Evolutionary conservation across 2,888 invertebrate genomes (phyloP).

Genomic region (Podabrus alpinus): DNA sequence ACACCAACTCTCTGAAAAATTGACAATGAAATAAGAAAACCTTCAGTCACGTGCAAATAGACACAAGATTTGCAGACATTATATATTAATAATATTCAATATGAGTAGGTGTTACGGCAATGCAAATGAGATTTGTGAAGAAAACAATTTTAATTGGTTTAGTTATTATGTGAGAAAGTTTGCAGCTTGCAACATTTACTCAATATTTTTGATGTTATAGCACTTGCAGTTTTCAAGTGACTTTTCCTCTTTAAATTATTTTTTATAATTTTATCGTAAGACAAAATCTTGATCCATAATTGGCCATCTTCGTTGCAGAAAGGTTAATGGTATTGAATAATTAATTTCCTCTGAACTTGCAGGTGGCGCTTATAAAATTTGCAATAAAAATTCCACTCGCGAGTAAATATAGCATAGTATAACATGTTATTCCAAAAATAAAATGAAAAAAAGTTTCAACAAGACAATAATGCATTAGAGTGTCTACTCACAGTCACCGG

Average conservation of each 20-base stretch:
- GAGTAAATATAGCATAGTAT: background rate
- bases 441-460: background rate
- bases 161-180: slow-evolving; percentile 5
- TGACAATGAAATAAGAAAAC: background rate
- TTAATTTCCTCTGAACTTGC: background rate
- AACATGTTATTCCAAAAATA: background rate
- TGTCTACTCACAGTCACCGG: background rate
- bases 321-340: background rate
- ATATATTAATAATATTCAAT: background rate
- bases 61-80: background rate
- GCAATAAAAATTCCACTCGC: background rate
- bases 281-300: background rate
- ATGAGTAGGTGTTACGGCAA: background rate
- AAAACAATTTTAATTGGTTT: slow-evolving; percentile 1
- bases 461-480: background rate
- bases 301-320: background rate
- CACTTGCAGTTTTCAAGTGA: background rate
- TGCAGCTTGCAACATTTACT: background rate
- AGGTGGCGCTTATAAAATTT: background rate
- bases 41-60: background rate
- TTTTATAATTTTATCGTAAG: background rate
- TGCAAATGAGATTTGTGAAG: background rate
- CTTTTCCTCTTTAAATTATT: background rate
- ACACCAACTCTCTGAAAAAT: background rate
- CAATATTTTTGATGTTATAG: background rate